Percentiles rank a stretch among this genome's conserved stretches.
Conservation (phyloP, 2,888 invertebrate species). For the Lithosia quadra region DNA sequence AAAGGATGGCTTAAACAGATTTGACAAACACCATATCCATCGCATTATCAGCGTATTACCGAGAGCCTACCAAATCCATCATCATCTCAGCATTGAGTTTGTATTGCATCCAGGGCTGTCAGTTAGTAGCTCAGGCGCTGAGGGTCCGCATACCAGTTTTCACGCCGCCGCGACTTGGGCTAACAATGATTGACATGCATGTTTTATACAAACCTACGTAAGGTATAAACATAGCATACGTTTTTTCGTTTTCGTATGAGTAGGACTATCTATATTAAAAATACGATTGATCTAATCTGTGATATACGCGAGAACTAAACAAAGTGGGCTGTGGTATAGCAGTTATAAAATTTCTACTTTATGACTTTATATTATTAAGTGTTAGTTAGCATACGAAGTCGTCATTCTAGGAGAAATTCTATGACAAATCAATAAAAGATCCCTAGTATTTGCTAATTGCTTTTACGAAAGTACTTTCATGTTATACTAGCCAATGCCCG, state of each 20-base stretch:
- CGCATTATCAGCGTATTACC: no score
- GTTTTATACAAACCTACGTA: no score
- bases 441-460: conserved; percentile 32
- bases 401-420: conserved; percentile 5
- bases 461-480: conserved; percentile 17
- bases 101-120: no score
- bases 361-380: background rate
- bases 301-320: background rate
- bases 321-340: background rate
- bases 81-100: no score
- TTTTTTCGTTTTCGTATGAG: background rate
- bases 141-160: no score
- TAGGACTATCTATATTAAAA: background rate
- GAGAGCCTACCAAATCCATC: no score
- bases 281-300: background rate
- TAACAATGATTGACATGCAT: no score
- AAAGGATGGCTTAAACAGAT: no score
- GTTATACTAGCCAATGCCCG: no score
- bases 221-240: background rate
- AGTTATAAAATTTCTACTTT: conserved; percentile 4
- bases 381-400: background rate
- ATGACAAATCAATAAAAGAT: conserved; percentile 4
- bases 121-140: no score
- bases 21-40: no score
- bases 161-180: no score